Conservation (phyloP, 2,888 invertebrate species). For the Pollenia angustigena region DNA sequence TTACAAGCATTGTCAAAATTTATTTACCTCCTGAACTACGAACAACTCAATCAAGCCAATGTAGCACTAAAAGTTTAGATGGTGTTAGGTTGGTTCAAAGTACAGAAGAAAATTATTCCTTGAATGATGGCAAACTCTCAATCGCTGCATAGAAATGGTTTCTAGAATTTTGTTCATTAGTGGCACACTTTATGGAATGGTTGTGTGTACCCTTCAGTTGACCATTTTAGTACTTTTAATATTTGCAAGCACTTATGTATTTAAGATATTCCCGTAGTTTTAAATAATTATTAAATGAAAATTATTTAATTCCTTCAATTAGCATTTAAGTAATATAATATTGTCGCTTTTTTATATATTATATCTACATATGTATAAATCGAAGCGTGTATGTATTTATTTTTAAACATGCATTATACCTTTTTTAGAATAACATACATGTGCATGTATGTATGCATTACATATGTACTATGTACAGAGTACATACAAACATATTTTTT, state of each 20-base stretch:
- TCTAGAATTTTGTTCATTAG: neutral
- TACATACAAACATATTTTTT: neutral
- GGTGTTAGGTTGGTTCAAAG: neutral
- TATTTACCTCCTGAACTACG: slow-evolving; percentile 83
- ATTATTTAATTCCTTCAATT: slow-evolving; percentile 67
- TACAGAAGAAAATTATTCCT: slow-evolving; percentile 3
- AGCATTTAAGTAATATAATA: slow-evolving; percentile 68
- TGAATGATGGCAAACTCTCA: neutral
- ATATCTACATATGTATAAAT: neutral
- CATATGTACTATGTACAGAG: slow-evolving; percentile 2
- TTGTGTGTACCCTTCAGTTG: neutral
- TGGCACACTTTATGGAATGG: slow-evolving; percentile 16
- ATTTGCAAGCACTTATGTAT: slow-evolving; percentile 6
- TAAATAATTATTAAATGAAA: slow-evolving; percentile 38
- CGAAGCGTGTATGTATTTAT: no score
- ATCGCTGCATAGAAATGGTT: slow-evolving; percentile 18
- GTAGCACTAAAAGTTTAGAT: slow-evolving; percentile 12
- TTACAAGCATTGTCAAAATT: slow-evolving; percentile 82
- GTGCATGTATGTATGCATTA: neutral
- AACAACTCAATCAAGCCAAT: slow-evolving; percentile 74
- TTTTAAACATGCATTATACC: no score
- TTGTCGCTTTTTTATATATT: slow-evolving; percentile 43
- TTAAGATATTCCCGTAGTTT: slow-evolving; percentile 12
- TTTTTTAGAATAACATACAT: neutral
- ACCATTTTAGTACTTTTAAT: slow-evolving; percentile 18